Percentiles rank a stretch among this genome's conserved stretches.
phyloP scores from a whole-genome alignment of 2,113 vertebrate genomes.

The Bombycilla garrulus region DNA sequence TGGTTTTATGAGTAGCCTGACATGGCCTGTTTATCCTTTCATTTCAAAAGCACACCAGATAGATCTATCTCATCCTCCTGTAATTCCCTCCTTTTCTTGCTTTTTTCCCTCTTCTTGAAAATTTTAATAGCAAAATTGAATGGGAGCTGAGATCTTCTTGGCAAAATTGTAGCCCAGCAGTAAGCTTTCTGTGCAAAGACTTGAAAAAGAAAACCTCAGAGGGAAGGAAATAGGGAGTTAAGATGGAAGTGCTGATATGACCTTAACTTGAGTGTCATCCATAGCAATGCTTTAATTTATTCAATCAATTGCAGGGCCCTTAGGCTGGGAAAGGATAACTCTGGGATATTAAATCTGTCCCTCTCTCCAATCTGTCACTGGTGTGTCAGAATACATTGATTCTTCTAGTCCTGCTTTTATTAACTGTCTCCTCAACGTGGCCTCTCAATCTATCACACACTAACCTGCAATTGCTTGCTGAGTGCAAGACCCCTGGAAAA shows the following conservation, averaged over 20 bases:
- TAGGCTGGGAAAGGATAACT: conserved; percentile 66
- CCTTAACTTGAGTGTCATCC: conserved; percentile 48
- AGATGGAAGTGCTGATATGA: conserved; percentile 24
- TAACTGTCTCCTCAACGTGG: conserved; percentile 61
- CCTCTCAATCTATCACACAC: conserved; percentile 13
- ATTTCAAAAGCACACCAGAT: not conserved
- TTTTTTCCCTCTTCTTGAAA: not conserved
- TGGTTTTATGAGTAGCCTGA: not conserved
- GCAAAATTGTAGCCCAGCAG: not conserved
- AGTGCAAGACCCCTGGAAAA: conserved; percentile 8
- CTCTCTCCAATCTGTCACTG: conserved; percentile 70
- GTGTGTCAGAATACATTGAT: conserved; percentile 68
- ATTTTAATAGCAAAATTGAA: not conserved
- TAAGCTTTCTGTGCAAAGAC: not conserved
- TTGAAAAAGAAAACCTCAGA: not conserved
- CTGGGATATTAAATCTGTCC: conserved; percentile 77
- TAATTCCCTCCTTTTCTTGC: not conserved
- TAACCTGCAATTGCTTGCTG: conserved; percentile 16
- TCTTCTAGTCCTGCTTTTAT: conserved; percentile 62
- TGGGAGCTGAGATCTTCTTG: not conserved
- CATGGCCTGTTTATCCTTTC: not conserved
- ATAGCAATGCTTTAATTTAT: conserved; percentile 67
- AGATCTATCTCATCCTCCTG: not conserved
- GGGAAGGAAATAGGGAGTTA: not conserved
- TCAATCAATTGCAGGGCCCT: conserved; percentile 72